Percentiles rank a stretch among this genome's conserved stretches.
phyloP scores from a whole-genome alignment of 2,113 vertebrate genomes.

The Urocynchramus pylzowi region DNA sequence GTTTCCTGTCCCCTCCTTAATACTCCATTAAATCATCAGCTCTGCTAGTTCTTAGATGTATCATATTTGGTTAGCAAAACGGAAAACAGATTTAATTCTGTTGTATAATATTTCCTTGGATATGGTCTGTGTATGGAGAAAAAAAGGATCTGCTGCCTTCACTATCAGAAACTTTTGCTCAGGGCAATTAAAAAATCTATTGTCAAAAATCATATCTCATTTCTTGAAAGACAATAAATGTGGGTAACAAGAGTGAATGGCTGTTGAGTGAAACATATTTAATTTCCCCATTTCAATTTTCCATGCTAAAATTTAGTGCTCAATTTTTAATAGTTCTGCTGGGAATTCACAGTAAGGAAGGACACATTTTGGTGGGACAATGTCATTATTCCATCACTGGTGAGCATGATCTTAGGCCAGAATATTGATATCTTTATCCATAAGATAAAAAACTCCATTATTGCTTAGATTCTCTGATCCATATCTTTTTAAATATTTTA shows the following conservation, averaged over 20 bases:
- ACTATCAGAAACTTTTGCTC: neutral
- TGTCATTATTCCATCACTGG: neutral
- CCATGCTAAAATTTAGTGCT: neutral
- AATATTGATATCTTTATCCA: neutral
- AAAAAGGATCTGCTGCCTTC: neutral
- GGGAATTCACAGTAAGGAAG: neutral
- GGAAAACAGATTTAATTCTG: neutral
- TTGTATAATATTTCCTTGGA: neutral
- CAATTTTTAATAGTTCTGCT: neutral
- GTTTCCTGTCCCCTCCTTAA: neutral
- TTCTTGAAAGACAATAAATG: neutral
- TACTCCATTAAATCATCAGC: neutral
- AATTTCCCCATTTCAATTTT: neutral
- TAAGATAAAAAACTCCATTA: neutral
- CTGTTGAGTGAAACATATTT: neutral
- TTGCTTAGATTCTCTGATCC: neutral
- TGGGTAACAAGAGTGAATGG: neutral
- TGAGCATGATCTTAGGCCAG: neutral
- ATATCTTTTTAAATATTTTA: neutral
- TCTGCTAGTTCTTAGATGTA: neutral
- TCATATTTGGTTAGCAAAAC: neutral
- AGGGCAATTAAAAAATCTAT: neutral
- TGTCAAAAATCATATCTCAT: neutral
- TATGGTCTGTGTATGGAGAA: neutral
- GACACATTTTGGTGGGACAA: rapidly evolving